Base-by-base conservation (phyloP, 2,888 invertebrate species). In the Podabrus alpinus region DNA sequence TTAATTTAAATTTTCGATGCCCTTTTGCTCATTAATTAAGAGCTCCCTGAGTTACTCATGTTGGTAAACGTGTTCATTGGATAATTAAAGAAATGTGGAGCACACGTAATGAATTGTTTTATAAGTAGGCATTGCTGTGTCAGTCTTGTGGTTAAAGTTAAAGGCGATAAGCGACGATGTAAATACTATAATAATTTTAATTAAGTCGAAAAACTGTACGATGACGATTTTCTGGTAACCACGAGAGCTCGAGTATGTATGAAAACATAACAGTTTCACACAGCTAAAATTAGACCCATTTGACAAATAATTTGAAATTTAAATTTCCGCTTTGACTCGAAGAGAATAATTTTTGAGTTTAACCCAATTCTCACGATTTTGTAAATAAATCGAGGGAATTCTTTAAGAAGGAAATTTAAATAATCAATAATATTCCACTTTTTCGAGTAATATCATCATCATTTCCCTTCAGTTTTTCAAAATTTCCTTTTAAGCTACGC, bases 21-120 rank as follows among this genome's bases (percentile, higher is more conserved):
- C 68, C n/a, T 61, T 72, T 72, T 68, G 15, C 68, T 68, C 72
- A 68, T 68, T 72, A 72, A 72, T 72, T 72, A 72, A 66, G 68
- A 60, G 67, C 68, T 62, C 64, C 62, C 61, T 61, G 72, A 29
- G 68, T 67, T 16, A 68, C 67, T 68, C 60, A 64, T 62, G 68
- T 64, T 60, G 60, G 64, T 71, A 29, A 68, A 68, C 61, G 68
- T 66, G 61, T 68, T 68, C 72, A 62, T 68, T 19, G 15, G 68
- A 68, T 72, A 72, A 71, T 72, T 72, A 72, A 21, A 59, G 72
- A 19, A 72, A 72, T 72, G 68, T 68, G 61, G 21, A 59, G 62
- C 67, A 17, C 21, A 64, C 62, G 61, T 68, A 72, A 72, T 72
- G 68, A 72, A 61, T 72, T 59, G 61, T 68, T 61, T 62, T 62